Percentiles rank a stretch among this genome's conserved stretches.
Conservation (phyloP, 35 echinoderm and acorn worm species). For the Apostichopus parvimensis region DNA sequence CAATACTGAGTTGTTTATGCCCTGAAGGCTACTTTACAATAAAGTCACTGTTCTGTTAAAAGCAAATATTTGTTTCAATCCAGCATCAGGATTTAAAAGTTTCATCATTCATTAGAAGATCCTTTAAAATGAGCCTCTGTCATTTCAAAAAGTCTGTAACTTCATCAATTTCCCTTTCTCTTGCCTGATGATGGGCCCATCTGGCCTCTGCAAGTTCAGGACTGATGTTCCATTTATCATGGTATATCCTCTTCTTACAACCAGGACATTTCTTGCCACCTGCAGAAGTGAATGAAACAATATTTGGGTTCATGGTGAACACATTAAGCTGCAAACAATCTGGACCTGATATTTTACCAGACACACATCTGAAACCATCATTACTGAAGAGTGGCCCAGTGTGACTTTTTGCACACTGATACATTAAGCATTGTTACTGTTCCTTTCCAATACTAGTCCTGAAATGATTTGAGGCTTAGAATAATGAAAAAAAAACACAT, state of each 20-base stretch:
- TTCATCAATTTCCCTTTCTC: slow-evolving; percentile 91
- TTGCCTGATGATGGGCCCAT: slow-evolving; percentile 93
- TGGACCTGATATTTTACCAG: too few relatives aligned
- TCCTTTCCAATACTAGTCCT: too few relatives aligned
- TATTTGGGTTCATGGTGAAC: not conserved
- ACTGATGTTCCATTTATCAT: slow-evolving; percentile 96
- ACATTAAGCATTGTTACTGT: too few relatives aligned
- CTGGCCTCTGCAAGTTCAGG: slow-evolving; percentile 90
- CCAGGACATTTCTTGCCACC: slow-evolving; percentile 92
- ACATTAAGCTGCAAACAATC: too few relatives aligned
- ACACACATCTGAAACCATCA: too few relatives aligned
- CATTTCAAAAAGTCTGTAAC: slow-evolving; percentile 91
- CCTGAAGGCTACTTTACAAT: not conserved
- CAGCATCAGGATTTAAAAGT: not conserved
- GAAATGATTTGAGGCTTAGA: too few relatives aligned
- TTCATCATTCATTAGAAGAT: not conserved
- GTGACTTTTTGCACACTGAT: too few relatives aligned
- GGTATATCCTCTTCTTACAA: slow-evolving; percentile 91
- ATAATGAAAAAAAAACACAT: too few relatives aligned
- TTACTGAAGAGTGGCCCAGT: too few relatives aligned
- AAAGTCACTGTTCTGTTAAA: not conserved
- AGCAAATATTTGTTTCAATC: too few relatives aligned
- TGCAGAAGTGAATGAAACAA: slow-evolving; percentile 39
- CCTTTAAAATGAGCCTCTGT: slow-evolving; percentile 18
- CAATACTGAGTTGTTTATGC: too few relatives aligned